These are phyloP conservation scores for Lasiurus cinereus DNA, from an alignment of 2,113 vertebrate species.

Conservation along the genomic window DNA sequence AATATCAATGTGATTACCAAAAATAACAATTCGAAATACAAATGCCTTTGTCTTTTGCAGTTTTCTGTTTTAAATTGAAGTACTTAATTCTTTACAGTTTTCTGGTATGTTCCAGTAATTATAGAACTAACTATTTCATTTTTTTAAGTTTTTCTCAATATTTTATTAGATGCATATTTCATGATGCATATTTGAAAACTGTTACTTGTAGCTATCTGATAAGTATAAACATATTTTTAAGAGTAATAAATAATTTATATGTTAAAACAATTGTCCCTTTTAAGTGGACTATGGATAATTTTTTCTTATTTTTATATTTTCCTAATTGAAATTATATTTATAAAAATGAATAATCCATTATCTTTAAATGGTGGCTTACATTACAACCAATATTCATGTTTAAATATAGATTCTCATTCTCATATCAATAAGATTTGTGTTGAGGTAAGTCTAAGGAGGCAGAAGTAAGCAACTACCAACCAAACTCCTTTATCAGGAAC, in stretches of 20 bases:
- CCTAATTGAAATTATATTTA: constrained; percentile 10
- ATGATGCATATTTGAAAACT: neutral
- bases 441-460: neutral
- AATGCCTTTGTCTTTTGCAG: neutral
- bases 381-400: neutral
- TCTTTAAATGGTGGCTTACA: neutral
- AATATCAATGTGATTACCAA: neutral
- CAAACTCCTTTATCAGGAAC: neutral
- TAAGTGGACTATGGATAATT: neutral
- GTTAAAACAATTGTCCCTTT: neutral
- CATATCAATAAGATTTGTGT: neutral
- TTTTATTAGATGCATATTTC: neutral
- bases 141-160: neutral
- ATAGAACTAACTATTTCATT: neutral
- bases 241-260: neutral
- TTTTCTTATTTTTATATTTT: constrained; percentile 28
- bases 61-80: neutral
- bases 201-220: neutral
- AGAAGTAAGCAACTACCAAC: neutral
- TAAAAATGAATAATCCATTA: neutral
- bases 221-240: neutral
- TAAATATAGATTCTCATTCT: neutral
- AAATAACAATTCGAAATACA: neutral
- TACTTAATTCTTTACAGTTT: neutral
- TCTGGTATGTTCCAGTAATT: neutral